These are phyloP conservation scores for Bugula neritina DNA, from an alignment of 2,888 invertebrate species.

Conservation along the genomic window DNA sequence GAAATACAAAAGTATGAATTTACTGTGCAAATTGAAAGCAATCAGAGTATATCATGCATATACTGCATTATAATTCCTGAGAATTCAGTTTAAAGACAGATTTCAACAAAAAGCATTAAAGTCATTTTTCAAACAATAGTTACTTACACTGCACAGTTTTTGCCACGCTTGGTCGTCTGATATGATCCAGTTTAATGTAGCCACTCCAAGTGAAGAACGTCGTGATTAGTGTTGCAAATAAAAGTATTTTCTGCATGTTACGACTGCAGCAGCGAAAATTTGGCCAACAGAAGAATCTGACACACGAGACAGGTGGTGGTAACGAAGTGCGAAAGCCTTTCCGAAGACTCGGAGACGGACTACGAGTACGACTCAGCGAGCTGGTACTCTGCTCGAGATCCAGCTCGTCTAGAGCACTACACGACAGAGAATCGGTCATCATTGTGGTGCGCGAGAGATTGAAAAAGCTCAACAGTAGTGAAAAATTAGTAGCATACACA, in stretches of 20 bases:
- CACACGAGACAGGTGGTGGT: background rate
- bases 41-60: no score
- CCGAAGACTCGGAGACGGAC: background rate
- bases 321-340: background rate
- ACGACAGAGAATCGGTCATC: background rate
- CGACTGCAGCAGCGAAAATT: background rate
- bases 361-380: background rate
- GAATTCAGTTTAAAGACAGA: no score
- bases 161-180: no score
- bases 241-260: background rate
- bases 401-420: background rate
- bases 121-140: no score
- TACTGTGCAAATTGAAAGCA: no score
- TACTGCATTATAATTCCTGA: no score
- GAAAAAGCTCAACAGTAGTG: no score
- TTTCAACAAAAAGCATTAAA: no score
- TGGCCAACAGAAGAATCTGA: background rate
- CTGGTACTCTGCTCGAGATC: background rate
- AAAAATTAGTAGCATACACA: no score
- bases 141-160: no score
- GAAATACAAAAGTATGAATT: no score
- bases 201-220: conserved; percentile 11
- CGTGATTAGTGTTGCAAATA: background rate
- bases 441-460: background rate
- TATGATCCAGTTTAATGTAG: background rate